Evolutionary conservation across 2,888 invertebrate genomes (phyloP).

Genomic region (Eremobia ochroleuca): DNA sequence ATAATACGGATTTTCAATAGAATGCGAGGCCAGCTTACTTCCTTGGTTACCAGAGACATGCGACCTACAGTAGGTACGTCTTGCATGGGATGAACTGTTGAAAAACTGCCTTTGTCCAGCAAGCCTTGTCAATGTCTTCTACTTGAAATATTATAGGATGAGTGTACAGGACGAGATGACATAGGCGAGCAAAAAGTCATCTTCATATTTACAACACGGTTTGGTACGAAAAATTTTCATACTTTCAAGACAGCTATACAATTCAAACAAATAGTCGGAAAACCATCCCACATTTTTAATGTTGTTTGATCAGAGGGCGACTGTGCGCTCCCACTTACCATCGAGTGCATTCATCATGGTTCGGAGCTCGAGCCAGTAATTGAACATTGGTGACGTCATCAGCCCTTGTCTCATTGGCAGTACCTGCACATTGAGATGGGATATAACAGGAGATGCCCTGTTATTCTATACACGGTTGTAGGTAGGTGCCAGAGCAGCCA

Average conservation of each 20-base stretch:
- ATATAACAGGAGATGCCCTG: too few species aligned
- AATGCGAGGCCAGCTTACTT: too few species aligned
- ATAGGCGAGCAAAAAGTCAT: not conserved
- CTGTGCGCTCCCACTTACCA: slow-evolving; percentile 7
- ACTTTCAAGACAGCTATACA: not conserved
- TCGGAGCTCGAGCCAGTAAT: slow-evolving; percentile 35
- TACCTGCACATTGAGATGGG: too few species aligned
- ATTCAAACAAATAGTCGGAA: not conserved
- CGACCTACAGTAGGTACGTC: not conserved
- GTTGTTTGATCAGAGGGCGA: not conserved
- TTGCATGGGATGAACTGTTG: not conserved
- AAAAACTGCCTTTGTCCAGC: not conserved
- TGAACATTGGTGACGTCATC: slow-evolving; percentile 53
- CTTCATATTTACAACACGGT: not conserved
- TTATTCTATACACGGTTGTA: too few species aligned
- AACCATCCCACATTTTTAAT: not conserved
- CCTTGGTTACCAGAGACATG: too few species aligned
- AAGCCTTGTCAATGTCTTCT: not conserved
- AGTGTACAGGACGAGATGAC: too few species aligned
- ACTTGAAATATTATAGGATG: too few species aligned
- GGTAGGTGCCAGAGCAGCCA: too few species aligned
- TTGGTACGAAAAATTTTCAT: not conserved
- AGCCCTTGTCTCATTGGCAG: slow-evolving; percentile 36
- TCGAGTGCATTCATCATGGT: slow-evolving; percentile 35
- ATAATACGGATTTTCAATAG: too few species aligned